These are phyloP conservation scores for Dolomedes plantarius DNA, from an alignment of 2,888 invertebrate genomes.

Conservation along the genomic window DNA sequence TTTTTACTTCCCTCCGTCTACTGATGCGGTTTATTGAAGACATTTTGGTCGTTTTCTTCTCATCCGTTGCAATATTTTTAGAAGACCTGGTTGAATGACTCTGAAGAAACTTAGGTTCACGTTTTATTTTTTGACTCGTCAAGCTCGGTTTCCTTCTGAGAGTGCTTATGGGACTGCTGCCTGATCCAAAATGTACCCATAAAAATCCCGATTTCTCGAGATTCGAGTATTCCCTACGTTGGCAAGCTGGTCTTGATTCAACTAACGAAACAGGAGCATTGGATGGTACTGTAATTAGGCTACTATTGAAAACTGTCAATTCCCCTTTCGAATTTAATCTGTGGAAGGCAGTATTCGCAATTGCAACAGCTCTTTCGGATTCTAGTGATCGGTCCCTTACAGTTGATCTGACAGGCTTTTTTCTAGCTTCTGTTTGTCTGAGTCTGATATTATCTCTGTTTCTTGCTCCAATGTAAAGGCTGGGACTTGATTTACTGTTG, in stretches of 20 bases:
- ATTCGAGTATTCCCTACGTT: slow-evolving; percentile 39
- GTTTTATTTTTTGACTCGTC: slow-evolving; percentile 44
- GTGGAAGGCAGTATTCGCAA: slow-evolving; percentile 50
- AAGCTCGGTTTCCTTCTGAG: slow-evolving; percentile 52
- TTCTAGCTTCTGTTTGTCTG: neutral
- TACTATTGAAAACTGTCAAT: slow-evolving; percentile 61
- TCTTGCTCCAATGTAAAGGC: neutral
- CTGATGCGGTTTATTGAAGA: neutral
- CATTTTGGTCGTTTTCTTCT: neutral
- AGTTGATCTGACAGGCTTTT: neutral
- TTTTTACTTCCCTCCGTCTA: neutral
- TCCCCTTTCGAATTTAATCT: slow-evolving; percentile 55
- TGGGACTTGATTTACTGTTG: neutral
- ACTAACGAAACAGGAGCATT: neutral
- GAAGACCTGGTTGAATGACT: neutral
- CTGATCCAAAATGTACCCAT: slow-evolving; percentile 69
- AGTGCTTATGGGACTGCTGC: slow-evolving; percentile 58
- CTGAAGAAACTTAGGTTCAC: neutral
- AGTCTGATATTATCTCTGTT: neutral
- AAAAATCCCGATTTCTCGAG: slow-evolving; percentile 65
- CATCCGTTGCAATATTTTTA: neutral
- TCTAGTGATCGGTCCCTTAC: slow-evolving; percentile 42
- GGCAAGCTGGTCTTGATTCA: slow-evolving; percentile 17
- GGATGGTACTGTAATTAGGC: neutral
- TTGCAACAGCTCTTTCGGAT: slow-evolving; percentile 51